A percentile compares a stretch with the other conserved stretches of the same genome.
Evolutionary conservation across 2,113 vertebrate genomes (phyloP).

Genomic region (Bubo bubo): DNA sequence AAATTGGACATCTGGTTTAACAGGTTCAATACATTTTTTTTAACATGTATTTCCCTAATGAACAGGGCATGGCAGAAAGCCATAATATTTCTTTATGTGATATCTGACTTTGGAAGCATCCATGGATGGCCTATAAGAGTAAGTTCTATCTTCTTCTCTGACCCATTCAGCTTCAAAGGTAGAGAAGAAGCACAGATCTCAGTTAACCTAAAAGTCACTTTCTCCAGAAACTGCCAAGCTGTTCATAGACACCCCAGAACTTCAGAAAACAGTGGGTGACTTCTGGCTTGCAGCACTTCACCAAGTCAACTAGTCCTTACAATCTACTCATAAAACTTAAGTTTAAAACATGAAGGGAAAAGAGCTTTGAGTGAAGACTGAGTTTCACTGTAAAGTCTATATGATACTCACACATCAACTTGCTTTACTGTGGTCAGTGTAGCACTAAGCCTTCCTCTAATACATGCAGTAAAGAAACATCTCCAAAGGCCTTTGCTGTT

Average conservation of each 20-base stretch:
- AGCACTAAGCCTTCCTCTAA: background rate
- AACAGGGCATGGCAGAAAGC: background rate
- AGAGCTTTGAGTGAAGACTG: background rate
- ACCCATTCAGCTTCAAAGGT: background rate
- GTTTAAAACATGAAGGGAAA: background rate
- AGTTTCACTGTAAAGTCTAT: rapidly evolving
- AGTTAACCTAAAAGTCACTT: background rate
- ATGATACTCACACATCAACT: rapidly evolving
- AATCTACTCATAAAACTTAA: background rate
- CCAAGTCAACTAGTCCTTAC: background rate
- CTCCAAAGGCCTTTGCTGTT: background rate
- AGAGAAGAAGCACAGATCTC: background rate
- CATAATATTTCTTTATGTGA: background rate
- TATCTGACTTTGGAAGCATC: background rate
- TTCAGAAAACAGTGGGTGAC: background rate
- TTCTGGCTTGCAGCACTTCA: background rate
- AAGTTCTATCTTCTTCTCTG: background rate
- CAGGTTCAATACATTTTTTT: background rate
- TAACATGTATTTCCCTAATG: background rate
- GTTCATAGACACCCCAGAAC: background rate
- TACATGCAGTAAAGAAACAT: background rate
- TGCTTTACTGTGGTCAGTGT: rapidly evolving
- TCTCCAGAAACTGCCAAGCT: background rate
- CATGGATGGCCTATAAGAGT: background rate
- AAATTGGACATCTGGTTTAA: background rate